Conservation (phyloP, 2,797 vertebrate genomes). For the Gymnothorax javanicus region DNA sequence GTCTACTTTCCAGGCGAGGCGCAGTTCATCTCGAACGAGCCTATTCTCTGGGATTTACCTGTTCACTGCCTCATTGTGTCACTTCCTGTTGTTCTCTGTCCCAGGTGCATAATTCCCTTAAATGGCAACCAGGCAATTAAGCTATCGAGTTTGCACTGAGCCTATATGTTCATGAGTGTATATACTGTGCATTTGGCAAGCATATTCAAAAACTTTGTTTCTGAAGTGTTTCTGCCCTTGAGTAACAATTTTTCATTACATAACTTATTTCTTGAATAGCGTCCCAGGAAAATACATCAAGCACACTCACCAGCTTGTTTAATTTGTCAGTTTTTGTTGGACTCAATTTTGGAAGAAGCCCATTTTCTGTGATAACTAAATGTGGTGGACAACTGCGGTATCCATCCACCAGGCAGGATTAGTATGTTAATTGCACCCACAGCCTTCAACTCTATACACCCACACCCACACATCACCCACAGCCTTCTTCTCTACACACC, state of each 20-base stretch:
- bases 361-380: neutral
- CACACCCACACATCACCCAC: no score
- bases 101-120: no score
- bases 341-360: neutral
- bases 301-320: neutral
- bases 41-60: no score
- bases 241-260: neutral
- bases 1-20: no score
- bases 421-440: neutral
- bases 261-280: neutral
- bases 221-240: neutral
- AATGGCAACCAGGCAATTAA: no score
- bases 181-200: neutral
- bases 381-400: neutral
- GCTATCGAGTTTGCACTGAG: neutral
- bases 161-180: neutral
- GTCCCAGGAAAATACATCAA: neutral
- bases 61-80: no score
- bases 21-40: no score
- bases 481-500: no score
- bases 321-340: neutral
- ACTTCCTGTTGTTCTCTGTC: no score
- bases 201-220: neutral
- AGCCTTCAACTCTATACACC: no score
- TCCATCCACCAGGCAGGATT: neutral